Base-by-base conservation (phyloP, 2,888 invertebrate species). In the Rhingia rostrata region DNA sequence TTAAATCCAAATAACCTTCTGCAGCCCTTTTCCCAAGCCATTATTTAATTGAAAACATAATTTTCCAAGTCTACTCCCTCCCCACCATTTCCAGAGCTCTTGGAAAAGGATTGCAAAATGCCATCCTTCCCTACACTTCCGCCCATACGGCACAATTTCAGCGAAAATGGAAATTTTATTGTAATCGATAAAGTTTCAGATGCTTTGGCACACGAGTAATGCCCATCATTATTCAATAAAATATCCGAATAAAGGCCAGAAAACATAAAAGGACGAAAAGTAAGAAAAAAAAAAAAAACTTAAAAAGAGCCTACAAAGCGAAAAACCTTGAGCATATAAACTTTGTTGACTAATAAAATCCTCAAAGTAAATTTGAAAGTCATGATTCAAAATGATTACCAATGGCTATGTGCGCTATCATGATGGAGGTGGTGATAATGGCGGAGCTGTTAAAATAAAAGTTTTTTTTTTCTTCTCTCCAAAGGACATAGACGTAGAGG, bases 291-390 rank as follows among this genome's bases (percentile, higher is more conserved):
- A 10, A 49, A 41, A 45, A 37, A 58, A 56, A 39, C n/a, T 3
- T 4, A 56, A 66, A 66, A 54, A 53, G 60, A 35, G 30, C 49
- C 43, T 10, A 12, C 41, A 10, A 41, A 67, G 58, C n/a, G 41
- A 22, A 45, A 47, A 63, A 12, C 53, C 22, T 47, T 12, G n/a
- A 41, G 63, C 72, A 33, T 54, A 82, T 82, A 82, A 82, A 82
- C 77, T 82, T 77, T 77, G 77, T 66, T 58, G 51, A 72, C 77
- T 72, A 82, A 82, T 82, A 82, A 82, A 82, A 82, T 82, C 72
- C 77, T 51, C 12, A 58, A 41, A 82, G 77, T 66, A 72, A 77
- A 82, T 75, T 74, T 66, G 64, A 66, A 66, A 74, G 74, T 51
- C 66, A 66, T 74, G 74, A 74, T 73, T 73, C 73, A 37, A 54